Base-by-base conservation (phyloP, 2,888 invertebrate genomes). In the Tetranychus piercei region DNA sequence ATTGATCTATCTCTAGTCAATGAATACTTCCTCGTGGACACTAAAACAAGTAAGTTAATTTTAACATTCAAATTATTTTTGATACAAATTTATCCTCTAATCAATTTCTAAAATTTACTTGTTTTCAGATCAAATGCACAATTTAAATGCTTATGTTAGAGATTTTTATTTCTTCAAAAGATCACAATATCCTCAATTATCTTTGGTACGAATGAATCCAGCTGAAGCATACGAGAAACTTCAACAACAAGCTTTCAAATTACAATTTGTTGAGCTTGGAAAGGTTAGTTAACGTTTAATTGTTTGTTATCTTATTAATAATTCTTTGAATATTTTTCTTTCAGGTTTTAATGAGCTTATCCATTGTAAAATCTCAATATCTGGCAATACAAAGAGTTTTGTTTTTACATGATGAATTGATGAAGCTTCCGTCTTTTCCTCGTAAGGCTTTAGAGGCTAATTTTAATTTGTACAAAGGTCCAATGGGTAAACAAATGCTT, bases 401-500 rank as follows among this genome's bases (percentile, higher is more conserved):
- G 3, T 99, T 99, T 81, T 86, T 99, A 7, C 97, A 99, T 82
- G 99, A 99, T 81, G 99, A 99, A 82, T 86, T 99, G 9, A 95
- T 96, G 88, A 99, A 99, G 82, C 85, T 99, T 9, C 97, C 97
- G 0, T 92, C 97, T 0, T 99, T 99, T 82, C 99, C 99, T 0
- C 87, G 99, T 45, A 97, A 97, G 84, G 96, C 97, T 2, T 84
- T 99, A 0, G 99, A 99, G 83, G 91, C 95, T 0, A 96, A 99
- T 82, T 87, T 99, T 79, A 92, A 93, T 80, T 85, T 95, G 70
- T 94, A 93, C 83, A 89, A 90, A 1, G 94, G 93, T 11, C 88
- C 90, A 80, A 87, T 94, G 79, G 95, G 95, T 78, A 80, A 89
- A 87, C 92, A 93, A 80, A 84, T 96, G 64, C 86, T 92, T 72